Conservation (phyloP, 1,140 invertebrate species). For the Colletes latitarsis region DNA sequence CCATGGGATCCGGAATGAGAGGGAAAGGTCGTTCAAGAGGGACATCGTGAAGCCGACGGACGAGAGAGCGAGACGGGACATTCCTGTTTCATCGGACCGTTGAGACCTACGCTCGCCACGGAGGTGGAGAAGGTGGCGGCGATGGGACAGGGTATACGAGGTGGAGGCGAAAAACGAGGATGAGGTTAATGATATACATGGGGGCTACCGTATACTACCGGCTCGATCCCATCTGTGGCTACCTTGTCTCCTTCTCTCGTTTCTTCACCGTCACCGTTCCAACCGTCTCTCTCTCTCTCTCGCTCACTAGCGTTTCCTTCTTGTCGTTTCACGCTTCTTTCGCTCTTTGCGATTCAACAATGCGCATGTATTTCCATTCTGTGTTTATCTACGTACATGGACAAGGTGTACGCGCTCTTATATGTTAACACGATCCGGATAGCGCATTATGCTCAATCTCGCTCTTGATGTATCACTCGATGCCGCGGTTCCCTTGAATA, state of each 20-base stretch:
- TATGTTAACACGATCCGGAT: conserved; percentile 41
- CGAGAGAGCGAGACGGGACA: conserved; percentile 56
- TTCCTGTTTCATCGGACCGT: conserved; percentile 69
- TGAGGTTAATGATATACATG: conserved; percentile 80
- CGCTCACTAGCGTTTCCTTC: conserved; percentile 13
- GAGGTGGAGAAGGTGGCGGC: conserved; percentile 45
- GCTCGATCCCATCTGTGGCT: conserved; percentile 70
- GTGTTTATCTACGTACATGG: neutral
- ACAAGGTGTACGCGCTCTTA: neutral
- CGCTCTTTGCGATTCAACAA: conserved; percentile 36
- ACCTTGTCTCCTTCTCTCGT: conserved; percentile 41
- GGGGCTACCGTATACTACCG: conserved; percentile 74
- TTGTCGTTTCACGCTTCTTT: conserved; percentile 37
- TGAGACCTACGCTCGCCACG: conserved; percentile 52
- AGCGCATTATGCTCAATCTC: conserved; percentile 16
- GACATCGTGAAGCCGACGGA: conserved; percentile 22
- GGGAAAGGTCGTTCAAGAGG: conserved; percentile 19
- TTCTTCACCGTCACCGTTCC: neutral
- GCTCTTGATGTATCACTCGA: conserved; percentile 20
- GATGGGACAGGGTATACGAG: conserved; percentile 40
- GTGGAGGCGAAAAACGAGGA: conserved; percentile 76
- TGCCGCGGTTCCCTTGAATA: too few relatives aligned
- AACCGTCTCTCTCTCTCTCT: neutral
- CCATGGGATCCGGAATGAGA: conserved; percentile 12
- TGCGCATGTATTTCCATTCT: conserved; percentile 11